These are phyloP conservation scores for Lutjanus erythropterus DNA, from an alignment of 2,113 vertebrate species.

Conservation along the genomic window DNA sequence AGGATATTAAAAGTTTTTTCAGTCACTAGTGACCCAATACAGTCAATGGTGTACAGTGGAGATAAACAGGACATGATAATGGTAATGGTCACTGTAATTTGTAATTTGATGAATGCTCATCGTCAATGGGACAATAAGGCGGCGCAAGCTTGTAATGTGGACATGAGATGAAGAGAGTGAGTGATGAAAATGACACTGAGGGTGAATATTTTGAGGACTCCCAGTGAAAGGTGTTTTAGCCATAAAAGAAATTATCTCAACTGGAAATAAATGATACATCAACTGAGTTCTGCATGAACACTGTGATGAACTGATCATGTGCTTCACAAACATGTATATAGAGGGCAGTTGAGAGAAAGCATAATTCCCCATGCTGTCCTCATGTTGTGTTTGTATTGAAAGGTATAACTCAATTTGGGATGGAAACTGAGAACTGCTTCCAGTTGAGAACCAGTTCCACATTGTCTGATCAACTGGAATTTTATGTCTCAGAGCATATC, in stretches of 20 bases:
- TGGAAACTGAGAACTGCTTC: no score
- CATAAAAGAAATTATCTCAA: neutral
- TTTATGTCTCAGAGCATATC: no score
- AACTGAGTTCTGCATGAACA: slow-evolving; percentile 19
- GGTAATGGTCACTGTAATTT: slow-evolving; percentile 23
- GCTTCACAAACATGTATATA: slow-evolving; percentile 7
- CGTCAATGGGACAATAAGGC: neutral
- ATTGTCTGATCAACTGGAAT: no score
- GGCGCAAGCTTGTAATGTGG: slow-evolving; percentile 8
- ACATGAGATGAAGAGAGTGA: slow-evolving; percentile 50
- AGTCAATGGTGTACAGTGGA: slow-evolving; percentile 18
- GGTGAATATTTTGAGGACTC: slow-evolving; percentile 31
- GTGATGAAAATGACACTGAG: slow-evolving; percentile 23
- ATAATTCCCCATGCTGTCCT: slow-evolving; percentile 9
- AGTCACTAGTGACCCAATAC: slow-evolving; percentile 23
- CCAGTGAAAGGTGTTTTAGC: slow-evolving; percentile 21
- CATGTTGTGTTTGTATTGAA: neutral
- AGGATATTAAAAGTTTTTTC: neutral
- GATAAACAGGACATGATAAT: slow-evolving; percentile 23
- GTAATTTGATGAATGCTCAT: slow-evolving; percentile 37
- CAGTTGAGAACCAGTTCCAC: no score
- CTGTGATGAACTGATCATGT: slow-evolving; percentile 12
- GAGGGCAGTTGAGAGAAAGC: slow-evolving; percentile 11
- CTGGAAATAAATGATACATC: slow-evolving; percentile 10
- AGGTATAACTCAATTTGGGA: slow-evolving; percentile 35